Percentiles rank a stretch among this genome's conserved stretches.
These are phyloP conservation scores for Todiramphus saurophagus DNA, from an alignment of 2,113 vertebrate genomes.

Conservation along the genomic window DNA sequence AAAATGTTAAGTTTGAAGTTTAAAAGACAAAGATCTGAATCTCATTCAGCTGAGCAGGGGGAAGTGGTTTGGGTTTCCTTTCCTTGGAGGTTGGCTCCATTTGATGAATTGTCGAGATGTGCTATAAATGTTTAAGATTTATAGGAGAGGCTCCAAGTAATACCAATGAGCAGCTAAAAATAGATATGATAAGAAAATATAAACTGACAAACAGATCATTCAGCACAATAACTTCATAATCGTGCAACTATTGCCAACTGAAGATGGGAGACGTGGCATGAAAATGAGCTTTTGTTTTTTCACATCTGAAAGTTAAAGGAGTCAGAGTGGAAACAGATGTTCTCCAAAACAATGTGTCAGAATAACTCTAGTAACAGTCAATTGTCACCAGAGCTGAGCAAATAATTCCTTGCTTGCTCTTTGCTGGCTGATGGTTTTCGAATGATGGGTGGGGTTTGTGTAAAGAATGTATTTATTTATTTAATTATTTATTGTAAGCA, in stretches of 20 bases:
- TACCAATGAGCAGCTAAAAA: conserved; percentile 66
- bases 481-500: background rate
- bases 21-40: conserved; percentile 56
- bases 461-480: background rate
- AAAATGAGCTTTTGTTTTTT: conserved; percentile 66
- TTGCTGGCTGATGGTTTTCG: background rate
- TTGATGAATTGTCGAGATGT: conserved; percentile 60
- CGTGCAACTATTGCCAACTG: conserved; percentile 32
- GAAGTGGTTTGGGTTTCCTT: conserved; percentile 65
- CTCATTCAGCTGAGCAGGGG: conserved; percentile 50
- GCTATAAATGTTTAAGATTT: conserved; percentile 65
- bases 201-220: conserved; percentile 56
- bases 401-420: conserved; percentile 37
- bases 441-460: background rate
- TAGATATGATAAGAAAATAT: conserved; percentile 62
- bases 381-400: background rate
- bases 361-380: conserved; percentile 35
- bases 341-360: conserved; percentile 43
- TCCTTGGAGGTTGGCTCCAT: conserved; percentile 54
- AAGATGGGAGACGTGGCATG: conserved; percentile 48
- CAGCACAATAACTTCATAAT: conserved; percentile 49
- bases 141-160: conserved; percentile 40
- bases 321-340: conserved; percentile 47
- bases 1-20: conserved; percentile 64
- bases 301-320: conserved; percentile 66